Percentiles rank a stretch among this genome's conserved stretches.
Evolutionary conservation across 2,113 vertebrate species (phyloP).

Genomic region (Onychorhynchus coronatus): DNA sequence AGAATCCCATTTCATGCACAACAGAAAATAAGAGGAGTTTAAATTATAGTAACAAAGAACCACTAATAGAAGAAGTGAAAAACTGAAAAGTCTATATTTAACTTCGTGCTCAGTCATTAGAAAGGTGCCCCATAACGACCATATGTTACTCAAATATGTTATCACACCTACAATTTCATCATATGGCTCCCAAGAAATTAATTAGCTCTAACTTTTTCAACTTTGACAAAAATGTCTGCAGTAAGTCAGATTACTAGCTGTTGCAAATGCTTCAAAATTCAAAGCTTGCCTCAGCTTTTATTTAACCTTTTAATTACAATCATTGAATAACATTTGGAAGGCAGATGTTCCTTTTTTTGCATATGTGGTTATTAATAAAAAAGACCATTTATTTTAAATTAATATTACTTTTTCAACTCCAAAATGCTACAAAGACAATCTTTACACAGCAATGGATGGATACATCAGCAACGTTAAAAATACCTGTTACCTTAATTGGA

Average conservation of each 20-base stretch:
- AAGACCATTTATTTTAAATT: slow-evolving; percentile 39
- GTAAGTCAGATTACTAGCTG: slow-evolving; percentile 77
- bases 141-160: slow-evolving; percentile 86
- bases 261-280: slow-evolving; percentile 78
- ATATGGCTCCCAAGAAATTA: slow-evolving; percentile 85
- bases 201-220: slow-evolving; percentile 85
- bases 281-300: slow-evolving; percentile 77
- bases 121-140: slow-evolving; percentile 82
- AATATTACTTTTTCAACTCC: slow-evolving; percentile 19
- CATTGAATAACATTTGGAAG: slow-evolving; percentile 76
- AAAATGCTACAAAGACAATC: background rate
- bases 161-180: slow-evolving; percentile 84
- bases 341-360: slow-evolving; percentile 75
- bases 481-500: background rate
- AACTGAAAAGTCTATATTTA: slow-evolving; percentile 76
- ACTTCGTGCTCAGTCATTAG: slow-evolving; percentile 80
- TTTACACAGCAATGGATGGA: background rate
- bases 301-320: slow-evolving; percentile 84
- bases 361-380: slow-evolving; percentile 43
- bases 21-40: slow-evolving; percentile 53
- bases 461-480: background rate
- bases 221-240: slow-evolving; percentile 83
- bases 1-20: background rate
- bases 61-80: slow-evolving; percentile 66
- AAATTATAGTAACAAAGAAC: slow-evolving; percentile 71